Conservation (phyloP, 2,888 invertebrate species). For the Labia minor region DNA sequence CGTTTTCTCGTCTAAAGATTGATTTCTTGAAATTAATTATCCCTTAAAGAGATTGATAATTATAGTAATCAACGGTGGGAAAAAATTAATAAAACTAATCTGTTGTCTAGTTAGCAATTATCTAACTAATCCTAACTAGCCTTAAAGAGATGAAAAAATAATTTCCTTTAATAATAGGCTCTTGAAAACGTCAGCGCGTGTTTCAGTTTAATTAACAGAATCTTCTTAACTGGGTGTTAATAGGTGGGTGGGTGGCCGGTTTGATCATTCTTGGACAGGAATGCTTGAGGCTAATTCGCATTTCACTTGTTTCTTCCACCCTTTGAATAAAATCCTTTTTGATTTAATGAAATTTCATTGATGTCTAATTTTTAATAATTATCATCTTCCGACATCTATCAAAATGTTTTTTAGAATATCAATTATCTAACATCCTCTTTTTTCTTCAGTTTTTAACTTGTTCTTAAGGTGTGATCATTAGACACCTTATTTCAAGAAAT, state of each 20-base stretch:
- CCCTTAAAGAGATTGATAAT: neutral
- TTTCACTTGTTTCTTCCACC: no score
- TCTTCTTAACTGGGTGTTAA: neutral
- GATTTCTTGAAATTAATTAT: neutral
- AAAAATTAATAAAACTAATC: constrained; percentile 3
- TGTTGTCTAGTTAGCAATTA: neutral
- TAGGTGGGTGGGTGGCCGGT: neutral
- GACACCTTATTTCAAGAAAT: no score
- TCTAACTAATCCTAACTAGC: constrained; percentile 7
- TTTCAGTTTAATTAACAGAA: neutral
- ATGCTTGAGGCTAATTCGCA: neutral
- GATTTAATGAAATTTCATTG: no score
- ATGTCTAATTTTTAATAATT: no score
- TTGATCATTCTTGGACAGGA: neutral
- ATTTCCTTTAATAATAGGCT: neutral
- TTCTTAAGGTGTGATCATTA: no score
- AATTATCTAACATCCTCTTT: no score
- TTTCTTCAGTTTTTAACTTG: no score
- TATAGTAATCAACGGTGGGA: neutral
- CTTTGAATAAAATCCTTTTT: no score
- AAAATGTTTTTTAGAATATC: no score
- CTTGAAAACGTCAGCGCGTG: constrained; percentile 3
- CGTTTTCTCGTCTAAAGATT: neutral
- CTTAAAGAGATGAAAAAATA: neutral
- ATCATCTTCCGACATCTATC: no score